Percentiles rank a stretch among this genome's conserved stretches.
These are phyloP conservation scores for Serinus canaria DNA, from an alignment of 2,113 vertebrate genomes.

Conservation along the genomic window DNA sequence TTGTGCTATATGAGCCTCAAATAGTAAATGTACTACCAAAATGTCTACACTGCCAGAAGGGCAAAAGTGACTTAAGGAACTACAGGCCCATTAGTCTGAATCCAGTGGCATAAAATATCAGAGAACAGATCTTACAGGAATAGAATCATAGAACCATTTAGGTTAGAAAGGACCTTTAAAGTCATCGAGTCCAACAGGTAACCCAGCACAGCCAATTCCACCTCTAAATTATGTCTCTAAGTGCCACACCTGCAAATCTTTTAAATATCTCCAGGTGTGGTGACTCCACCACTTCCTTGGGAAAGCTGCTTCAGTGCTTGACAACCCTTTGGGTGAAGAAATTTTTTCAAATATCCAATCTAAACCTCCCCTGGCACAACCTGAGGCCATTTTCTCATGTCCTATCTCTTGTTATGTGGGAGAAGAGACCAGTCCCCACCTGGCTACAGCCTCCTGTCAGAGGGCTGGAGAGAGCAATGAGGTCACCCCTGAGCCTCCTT, in stretches of 20 bases:
- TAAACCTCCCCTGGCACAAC: neutral
- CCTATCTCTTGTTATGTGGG: neutral
- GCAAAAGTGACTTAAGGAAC: neutral
- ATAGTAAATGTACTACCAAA: neutral
- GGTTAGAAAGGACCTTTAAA: neutral
- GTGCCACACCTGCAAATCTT: neutral
- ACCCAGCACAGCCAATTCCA: neutral
- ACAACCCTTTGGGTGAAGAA: neutral
- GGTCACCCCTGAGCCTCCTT: neutral
- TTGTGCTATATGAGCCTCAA: neutral
- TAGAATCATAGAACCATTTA: neutral
- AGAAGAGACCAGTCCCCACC: neutral
- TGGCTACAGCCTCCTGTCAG: neutral
- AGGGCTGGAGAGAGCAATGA: too few species aligned
- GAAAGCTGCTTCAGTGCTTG: neutral
- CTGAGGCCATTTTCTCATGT: neutral
- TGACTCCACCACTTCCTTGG: neutral
- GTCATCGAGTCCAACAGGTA: fast-evolving
- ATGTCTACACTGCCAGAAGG: neutral
- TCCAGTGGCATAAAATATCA: neutral
- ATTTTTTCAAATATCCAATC: neutral
- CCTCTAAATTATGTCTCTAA: neutral
- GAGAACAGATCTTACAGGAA: neutral
- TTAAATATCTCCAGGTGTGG: neutral
- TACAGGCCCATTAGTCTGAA: neutral